Conservation (phyloP, 2,888 invertebrate species). For the Saturnia japonica region DNA sequence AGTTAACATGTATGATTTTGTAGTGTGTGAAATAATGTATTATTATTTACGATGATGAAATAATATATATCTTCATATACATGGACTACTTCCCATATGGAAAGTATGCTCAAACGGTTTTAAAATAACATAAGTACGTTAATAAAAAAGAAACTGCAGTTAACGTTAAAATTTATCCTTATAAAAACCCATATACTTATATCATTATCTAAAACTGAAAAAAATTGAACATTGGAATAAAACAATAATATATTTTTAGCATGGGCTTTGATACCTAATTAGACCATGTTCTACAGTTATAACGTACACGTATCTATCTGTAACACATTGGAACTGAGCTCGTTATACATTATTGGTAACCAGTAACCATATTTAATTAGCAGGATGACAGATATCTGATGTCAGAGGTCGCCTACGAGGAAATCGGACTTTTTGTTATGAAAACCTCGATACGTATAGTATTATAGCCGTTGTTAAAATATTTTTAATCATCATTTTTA, state of each 20-base stretch:
- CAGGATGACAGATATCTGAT: constrained; percentile 62
- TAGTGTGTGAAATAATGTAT: too few species aligned
- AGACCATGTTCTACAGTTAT: background rate
- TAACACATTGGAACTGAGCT: constrained; percentile 11
- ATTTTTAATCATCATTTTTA: constrained; percentile 64
- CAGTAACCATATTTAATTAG: constrained; percentile 54
- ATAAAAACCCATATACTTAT: background rate
- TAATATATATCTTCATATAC: too few species aligned
- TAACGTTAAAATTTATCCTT: background rate
- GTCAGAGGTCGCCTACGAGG: constrained; percentile 70
- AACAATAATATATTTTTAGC: constrained; percentile 9
- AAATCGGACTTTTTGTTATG: constrained; percentile 54
- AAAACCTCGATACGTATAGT: constrained; percentile 40
- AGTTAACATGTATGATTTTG: too few species aligned
- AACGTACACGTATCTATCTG: constrained; percentile 7
- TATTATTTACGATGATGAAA: too few species aligned
- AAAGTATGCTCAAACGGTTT: too few species aligned
- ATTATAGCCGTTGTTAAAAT: constrained; percentile 57
- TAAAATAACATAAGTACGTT: too few species aligned
- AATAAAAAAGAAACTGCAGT: too few species aligned
- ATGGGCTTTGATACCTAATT: background rate
- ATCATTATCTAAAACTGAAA: background rate
- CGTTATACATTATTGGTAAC: constrained; percentile 21
- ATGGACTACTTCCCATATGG: too few species aligned
- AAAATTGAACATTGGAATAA: background rate